Evolutionary conservation across 2,888 invertebrate species (phyloP).

Genomic region (Pterostichus madidus): DNA sequence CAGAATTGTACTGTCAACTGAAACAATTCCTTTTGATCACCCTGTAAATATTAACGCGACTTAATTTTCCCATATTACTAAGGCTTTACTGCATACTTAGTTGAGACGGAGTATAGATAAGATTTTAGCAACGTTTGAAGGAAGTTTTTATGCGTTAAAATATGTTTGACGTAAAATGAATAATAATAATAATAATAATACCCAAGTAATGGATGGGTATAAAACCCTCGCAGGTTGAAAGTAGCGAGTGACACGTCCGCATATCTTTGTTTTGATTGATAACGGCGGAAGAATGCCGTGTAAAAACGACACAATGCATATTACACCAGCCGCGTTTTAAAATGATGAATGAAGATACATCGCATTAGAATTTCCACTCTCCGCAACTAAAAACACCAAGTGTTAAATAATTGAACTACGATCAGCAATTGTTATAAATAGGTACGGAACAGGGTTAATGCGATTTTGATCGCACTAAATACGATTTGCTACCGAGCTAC

Average conservation of each 20-base stretch:
- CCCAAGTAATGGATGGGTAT: no score
- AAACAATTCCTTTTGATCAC: no score
- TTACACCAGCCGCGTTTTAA: constrained; percentile 21
- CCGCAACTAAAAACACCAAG: neutral
- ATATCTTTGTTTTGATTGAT: constrained; percentile 49
- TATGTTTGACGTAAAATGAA: no score
- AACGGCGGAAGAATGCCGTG: constrained; percentile 10
- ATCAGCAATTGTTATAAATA: constrained; percentile 47
- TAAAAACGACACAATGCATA: constrained; percentile 32
- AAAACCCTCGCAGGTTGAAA: no score
- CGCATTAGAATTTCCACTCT: constrained; percentile 21
- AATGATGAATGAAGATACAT: constrained; percentile 60
- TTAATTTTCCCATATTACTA: no score
- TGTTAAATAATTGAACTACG: constrained; percentile 38
- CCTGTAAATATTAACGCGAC: no score
- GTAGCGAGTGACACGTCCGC: constrained; percentile 1
- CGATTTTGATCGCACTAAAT: constrained; percentile 33
- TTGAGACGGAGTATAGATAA: no score
- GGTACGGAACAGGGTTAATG: constrained; percentile 42
- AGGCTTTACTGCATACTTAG: no score
- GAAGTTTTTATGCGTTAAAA: no score
- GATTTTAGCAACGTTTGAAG: no score
- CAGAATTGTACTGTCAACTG: no score
- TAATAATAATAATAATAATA: no score
- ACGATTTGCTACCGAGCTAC: constrained; percentile 18